Evolutionary conservation across 37 sponge, comb jelly and placozoan species (phyloP).

Genomic region (Aphrocallistes beatrix): DNA sequence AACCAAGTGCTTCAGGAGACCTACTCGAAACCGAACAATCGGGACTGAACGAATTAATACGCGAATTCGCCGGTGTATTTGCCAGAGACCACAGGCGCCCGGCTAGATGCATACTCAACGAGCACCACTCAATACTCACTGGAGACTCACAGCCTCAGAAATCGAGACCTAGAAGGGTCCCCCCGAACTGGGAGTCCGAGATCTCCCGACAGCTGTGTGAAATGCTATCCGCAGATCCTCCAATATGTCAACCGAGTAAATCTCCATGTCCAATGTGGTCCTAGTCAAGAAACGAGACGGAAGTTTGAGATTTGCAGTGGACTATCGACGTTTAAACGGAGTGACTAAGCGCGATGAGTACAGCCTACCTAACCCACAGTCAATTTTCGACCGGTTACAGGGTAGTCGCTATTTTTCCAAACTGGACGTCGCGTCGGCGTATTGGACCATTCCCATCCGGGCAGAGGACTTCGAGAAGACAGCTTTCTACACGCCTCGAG

Average conservation of each 20-base stretch:
- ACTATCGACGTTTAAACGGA: neutral
- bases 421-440: no score
- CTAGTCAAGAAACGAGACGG: neutral
- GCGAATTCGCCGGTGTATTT: neutral
- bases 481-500: no score
- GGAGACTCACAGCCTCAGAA: neutral
- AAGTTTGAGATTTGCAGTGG: neutral
- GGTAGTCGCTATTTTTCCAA: neutral
- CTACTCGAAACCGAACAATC: no score
- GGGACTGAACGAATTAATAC: neutral
- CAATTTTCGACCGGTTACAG: conserved; percentile 1
- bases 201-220: no score
- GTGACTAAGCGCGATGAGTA: neutral
- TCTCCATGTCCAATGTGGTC: neutral
- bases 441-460: no score
- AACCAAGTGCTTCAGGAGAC: neutral
- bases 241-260: no score
- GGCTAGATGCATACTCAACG: neutral
- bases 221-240: no score
- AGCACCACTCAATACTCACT: neutral
- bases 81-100: neutral
- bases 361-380: neutral
- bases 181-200: no score
- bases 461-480: no score
- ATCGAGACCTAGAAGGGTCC: neutral